Percentiles rank a stretch among this genome's conserved stretches.
phyloP scores from a whole-genome alignment of 1,140 invertebrate genomes.

The Monomorium pharaonis region DNA sequence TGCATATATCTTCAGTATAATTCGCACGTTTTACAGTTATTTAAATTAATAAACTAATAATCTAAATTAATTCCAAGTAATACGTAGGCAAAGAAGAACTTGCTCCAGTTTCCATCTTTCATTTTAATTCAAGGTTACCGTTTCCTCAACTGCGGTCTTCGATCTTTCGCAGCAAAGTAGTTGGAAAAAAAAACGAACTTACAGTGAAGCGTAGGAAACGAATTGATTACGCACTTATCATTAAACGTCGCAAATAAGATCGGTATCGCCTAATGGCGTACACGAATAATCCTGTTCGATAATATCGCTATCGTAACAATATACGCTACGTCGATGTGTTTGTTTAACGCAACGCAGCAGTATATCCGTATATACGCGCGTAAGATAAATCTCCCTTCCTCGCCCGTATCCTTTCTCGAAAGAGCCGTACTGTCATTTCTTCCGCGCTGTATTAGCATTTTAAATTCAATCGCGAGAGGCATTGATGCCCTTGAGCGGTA shows the following conservation, averaged over 20 bases:
- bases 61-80: background rate
- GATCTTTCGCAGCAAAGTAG: background rate
- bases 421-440: slow-evolving; percentile 56
- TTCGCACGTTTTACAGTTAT: background rate
- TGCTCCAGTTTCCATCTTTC: background rate
- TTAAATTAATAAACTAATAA: background rate
- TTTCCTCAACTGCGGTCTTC: background rate
- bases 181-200: background rate
- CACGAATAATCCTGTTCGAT: slow-evolving; percentile 25
- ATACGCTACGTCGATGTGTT: slow-evolving; percentile 24
- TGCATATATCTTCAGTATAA: background rate
- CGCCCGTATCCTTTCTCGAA: background rate
- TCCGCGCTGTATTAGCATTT: slow-evolving; percentile 69
- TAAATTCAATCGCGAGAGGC: slow-evolving; percentile 71
- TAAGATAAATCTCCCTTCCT: slow-evolving; percentile 16
- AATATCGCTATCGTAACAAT: slow-evolving; percentile 43
- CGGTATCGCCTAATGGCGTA: slow-evolving; percentile 14
- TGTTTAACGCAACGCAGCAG: slow-evolving; percentile 20
- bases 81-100: background rate
- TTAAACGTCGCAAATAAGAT: slow-evolving; percentile 33
- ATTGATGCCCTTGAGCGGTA: slow-evolving; percentile 73
- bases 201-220: background rate
- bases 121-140: background rate
- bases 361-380: slow-evolving; percentile 6
- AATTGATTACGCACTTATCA: slow-evolving; percentile 14